These are phyloP conservation scores for Syngnathus floridae DNA, from an alignment of 2,113 vertebrate genomes.

Conservation along the genomic window DNA sequence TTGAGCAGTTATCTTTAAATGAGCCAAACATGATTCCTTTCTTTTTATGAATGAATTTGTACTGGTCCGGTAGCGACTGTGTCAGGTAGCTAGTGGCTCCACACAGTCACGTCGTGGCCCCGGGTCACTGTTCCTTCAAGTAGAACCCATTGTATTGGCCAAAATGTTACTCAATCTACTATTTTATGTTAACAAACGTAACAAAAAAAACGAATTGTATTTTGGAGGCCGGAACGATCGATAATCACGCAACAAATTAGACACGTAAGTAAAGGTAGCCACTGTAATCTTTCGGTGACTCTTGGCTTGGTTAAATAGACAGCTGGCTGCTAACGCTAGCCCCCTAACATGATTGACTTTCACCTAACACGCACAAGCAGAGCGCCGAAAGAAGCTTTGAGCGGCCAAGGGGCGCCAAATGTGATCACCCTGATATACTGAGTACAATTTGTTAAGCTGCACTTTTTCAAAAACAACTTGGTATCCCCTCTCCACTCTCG, in stretches of 20 bases:
- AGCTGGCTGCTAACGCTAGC: neutral
- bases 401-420: neutral
- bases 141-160: too few relatives aligned
- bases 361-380: neutral
- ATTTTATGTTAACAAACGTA: neutral
- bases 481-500: neutral
- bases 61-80: too few relatives aligned
- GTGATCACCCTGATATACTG: neutral
- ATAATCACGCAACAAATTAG: neutral
- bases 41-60: too few relatives aligned
- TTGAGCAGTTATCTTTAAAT: too few relatives aligned
- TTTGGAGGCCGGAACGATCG: neutral
- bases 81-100: too few relatives aligned
- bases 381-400: neutral
- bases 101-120: too few relatives aligned
- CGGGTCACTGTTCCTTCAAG: too few relatives aligned
- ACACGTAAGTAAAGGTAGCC: neutral
- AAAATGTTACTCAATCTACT: too few relatives aligned
- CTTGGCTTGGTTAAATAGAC: neutral
- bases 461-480: too few relatives aligned
- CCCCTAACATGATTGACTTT: neutral
- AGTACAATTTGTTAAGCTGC: neutral
- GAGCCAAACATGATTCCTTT: too few relatives aligned
- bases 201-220: neutral
- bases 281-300: neutral